Base-by-base conservation (phyloP, 2,888 invertebrate genomes). In the Chloromyia formosa region DNA sequence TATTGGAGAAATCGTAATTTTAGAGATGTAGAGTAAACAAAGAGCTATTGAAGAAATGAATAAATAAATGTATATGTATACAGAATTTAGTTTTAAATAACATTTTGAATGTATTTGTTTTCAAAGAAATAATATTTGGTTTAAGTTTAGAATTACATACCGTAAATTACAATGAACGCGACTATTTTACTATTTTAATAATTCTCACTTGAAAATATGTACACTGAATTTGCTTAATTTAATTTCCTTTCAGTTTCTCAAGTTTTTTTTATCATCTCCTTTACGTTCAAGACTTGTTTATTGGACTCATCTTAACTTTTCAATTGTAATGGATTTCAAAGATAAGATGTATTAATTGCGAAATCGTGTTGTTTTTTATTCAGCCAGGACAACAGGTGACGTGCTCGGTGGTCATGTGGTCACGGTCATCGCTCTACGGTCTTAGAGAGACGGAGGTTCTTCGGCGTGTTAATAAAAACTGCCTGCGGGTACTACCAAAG, bases 321-420 rank as follows among this genome's bases (percentile, higher is more conserved):
- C 35, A 35, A 35, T 61, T 61, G 35, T 61, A 61, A 54, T 12
- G 42, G 16, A 64, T 16, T 64, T 64, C 16, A 23, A 40, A 40
- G 62, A 64, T 64, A 64, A 64, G 61, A 64, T 64, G 40, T 64
- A 64, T 56, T 56, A 56, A 56, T 20, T 56, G 53, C n/a, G 16
- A 49, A 49, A 49, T 1, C 1, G 12, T 49, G 49, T 49, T 49
- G 49, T 49, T 49, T 49, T 49, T 49, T 49, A n/a, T 35, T n/a
- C n/a, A n/a, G n/a, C n/a, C n/a, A n/a, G n/a, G n/a, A n/a, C n/a
- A n/a, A n/a, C n/a, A n/a, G n/a, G n/a, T n/a, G n/a, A n/a, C n/a
- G n/a, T n/a, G n/a, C n/a, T n/a, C n/a, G n/a, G n/a, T n/a, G n/a
- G n/a, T n/a, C n/a, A n/a, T n/a, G n/a, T n/a, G n/a, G n/a, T n/a